Evolutionary conservation across 2,113 vertebrate species (phyloP).

Genomic region (Lamprologus callipterus): DNA sequence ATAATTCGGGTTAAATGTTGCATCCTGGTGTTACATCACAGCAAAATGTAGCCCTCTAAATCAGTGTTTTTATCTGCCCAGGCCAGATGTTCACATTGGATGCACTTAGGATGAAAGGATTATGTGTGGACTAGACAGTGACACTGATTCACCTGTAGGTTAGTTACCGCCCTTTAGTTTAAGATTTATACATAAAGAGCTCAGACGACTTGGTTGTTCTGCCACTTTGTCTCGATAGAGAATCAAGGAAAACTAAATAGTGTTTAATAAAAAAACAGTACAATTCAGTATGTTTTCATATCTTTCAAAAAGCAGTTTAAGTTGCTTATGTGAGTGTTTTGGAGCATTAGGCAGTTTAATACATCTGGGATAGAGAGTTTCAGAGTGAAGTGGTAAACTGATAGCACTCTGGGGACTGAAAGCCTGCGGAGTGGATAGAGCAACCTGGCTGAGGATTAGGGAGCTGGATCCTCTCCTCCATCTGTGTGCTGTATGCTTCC

Average conservation of each 20-base stretch:
- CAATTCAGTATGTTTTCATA: background rate
- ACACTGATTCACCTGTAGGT: slow-evolving; percentile 39
- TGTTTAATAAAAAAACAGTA: background rate
- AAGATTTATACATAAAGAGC: slow-evolving; percentile 3
- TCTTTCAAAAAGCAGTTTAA: slow-evolving; percentile 35
- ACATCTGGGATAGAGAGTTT: slow-evolving; percentile 7
- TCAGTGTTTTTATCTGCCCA: slow-evolving; percentile 1
- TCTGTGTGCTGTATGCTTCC: slow-evolving; percentile 47
- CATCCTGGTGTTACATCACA: background rate
- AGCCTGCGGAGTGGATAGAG: background rate
- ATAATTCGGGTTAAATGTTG: background rate
- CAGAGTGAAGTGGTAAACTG: slow-evolving; percentile 8
- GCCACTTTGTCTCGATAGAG: background rate
- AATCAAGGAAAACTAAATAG: slow-evolving; percentile 12
- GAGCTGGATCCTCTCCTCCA: slow-evolving; percentile 49
- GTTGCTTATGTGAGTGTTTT: slow-evolving; percentile 41
- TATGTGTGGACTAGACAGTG: slow-evolving; percentile 11
- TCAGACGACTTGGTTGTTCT: background rate
- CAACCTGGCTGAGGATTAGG: slow-evolving; percentile 50
- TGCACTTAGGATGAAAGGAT: slow-evolving; percentile 55
- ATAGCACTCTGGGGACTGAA: slow-evolving; percentile 20
- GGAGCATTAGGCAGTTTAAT: slow-evolving; percentile 43
- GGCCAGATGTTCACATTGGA: slow-evolving; percentile 40
- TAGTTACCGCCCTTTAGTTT: slow-evolving; percentile 24
- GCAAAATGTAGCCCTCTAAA: background rate